phyloP scores from a whole-genome alignment of 1,140 invertebrate species.

The Sesamia nonagrioides region DNA sequence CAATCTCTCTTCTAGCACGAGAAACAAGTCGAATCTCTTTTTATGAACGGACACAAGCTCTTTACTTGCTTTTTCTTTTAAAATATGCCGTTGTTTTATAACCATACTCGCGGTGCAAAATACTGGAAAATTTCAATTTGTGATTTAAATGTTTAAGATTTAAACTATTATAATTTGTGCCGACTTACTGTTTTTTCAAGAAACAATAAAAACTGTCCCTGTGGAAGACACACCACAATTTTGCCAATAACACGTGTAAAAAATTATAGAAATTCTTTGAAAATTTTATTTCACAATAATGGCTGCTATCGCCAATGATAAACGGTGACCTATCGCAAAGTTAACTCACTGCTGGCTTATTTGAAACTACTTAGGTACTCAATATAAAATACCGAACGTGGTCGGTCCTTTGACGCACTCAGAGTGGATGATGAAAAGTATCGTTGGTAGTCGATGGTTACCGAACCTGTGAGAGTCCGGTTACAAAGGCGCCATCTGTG shows the following conservation, averaged over 20 bases:
- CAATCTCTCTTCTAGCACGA: constrained; percentile 77
- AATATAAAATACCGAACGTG: constrained; percentile 50
- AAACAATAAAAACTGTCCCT: too few relatives aligned
- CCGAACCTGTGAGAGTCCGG: constrained; percentile 71
- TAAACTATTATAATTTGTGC: neutral
- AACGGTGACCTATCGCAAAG: too few relatives aligned
- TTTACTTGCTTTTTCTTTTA: constrained; percentile 68
- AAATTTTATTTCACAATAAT: too few relatives aligned
- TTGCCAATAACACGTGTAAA: too few relatives aligned
- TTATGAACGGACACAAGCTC: constrained; percentile 75
- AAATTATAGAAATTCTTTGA: too few relatives aligned
- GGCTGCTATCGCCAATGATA: too few relatives aligned
- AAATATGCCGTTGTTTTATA: constrained; percentile 74
- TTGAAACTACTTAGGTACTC: constrained; percentile 57
- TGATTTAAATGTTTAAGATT: neutral
- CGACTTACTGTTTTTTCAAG: too few relatives aligned
- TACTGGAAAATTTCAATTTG: constrained; percentile 46
- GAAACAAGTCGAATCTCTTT: constrained; percentile 81
- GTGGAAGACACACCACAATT: too few relatives aligned
- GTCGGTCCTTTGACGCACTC: constrained; percentile 64
- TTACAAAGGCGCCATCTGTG: constrained; percentile 83
- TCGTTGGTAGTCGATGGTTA: constrained; percentile 71
- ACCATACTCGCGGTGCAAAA: constrained; percentile 62
- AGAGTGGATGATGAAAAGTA: constrained; percentile 77
- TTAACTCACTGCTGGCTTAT: neutral